Conservation (phyloP, 2,113 vertebrate genomes). For the Pomatostomus ruficeps region DNA sequence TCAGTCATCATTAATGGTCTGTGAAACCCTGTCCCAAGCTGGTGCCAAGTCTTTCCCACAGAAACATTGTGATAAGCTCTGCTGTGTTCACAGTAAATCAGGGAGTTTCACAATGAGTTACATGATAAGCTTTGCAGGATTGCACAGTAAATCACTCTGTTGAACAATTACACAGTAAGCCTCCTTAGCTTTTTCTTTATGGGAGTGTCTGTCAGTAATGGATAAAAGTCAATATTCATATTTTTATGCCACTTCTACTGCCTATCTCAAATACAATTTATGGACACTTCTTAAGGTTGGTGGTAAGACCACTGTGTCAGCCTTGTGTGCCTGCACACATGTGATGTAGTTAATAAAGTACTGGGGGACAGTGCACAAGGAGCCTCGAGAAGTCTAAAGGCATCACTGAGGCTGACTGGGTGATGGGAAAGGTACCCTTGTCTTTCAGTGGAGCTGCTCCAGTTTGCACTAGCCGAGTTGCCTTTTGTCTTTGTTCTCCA, state of each 20-base stretch:
- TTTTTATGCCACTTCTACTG: not conserved
- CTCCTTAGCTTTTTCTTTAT: slow-evolving; percentile 46
- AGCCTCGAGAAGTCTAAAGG: not conserved
- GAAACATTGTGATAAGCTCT: slow-evolving; percentile 58
- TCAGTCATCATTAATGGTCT: slow-evolving; percentile 66
- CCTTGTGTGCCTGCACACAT: not conserved
- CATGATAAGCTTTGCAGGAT: slow-evolving; percentile 60
- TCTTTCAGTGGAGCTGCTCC: not conserved
- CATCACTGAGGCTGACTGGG: not conserved
- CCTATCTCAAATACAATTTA: not conserved
- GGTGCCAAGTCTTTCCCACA: slow-evolving; percentile 43
- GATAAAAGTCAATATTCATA: slow-evolving; percentile 2
- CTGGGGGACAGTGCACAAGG: not conserved
- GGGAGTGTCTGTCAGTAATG: not conserved
- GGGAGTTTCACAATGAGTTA: slow-evolving; percentile 42
- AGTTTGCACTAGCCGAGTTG: not conserved
- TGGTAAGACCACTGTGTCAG: not conserved
- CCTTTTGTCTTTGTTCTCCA: not conserved
- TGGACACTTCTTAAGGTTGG: not conserved
- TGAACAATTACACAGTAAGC: slow-evolving; percentile 56
- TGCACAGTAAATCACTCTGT: slow-evolving; percentile 64
- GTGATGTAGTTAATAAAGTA: not conserved
- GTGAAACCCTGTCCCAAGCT: slow-evolving; percentile 54
- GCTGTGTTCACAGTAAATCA: slow-evolving; percentile 63
- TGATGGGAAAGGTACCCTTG: not conserved